Evolutionary conservation across 37 sponge, comb jelly and placozoan species (phyloP).

Genomic region (Chondrosia reniformis): DNA sequence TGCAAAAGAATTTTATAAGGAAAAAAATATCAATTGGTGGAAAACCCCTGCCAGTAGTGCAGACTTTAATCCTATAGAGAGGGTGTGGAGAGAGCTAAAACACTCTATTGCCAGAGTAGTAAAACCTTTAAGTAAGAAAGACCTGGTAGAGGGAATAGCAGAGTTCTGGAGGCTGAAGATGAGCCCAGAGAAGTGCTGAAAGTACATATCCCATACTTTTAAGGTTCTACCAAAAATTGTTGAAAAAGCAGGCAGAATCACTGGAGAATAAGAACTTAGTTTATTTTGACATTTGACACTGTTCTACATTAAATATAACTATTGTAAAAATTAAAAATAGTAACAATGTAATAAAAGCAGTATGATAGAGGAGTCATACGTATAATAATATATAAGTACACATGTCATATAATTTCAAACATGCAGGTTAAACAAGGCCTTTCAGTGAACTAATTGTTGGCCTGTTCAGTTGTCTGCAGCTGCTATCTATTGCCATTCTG

Average conservation of each 20-base stretch:
- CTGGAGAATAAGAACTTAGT: background rate
- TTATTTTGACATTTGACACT: too few relatives aligned
- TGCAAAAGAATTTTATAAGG: slow-evolving; percentile 7
- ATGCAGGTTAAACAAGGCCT: too few relatives aligned
- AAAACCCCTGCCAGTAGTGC: slow-evolving; percentile 27
- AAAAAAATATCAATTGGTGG: slow-evolving; percentile 30
- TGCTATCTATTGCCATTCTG: too few relatives aligned
- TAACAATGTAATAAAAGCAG: too few relatives aligned
- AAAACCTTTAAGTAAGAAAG: slow-evolving; percentile 19
- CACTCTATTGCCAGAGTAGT: background rate
- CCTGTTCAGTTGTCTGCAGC: too few relatives aligned
- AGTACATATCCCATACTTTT: slow-evolving; percentile 10
- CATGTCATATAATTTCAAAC: too few relatives aligned
- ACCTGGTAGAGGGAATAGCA: slow-evolving; percentile 24
- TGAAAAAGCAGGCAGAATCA: slow-evolving; percentile 11
- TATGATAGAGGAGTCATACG: too few relatives aligned
- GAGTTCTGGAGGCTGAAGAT: slow-evolving; percentile 7
- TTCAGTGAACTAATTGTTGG: too few relatives aligned
- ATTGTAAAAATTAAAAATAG: too few relatives aligned
- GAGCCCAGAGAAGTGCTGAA: background rate
- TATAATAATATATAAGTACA: too few relatives aligned
- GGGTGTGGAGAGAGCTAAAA: slow-evolving; percentile 23
- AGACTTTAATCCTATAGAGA: slow-evolving; percentile 34
- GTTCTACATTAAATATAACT: too few relatives aligned
- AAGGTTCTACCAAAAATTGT: slow-evolving; percentile 13